Evolutionary conservation across 1,140 invertebrate genomes (phyloP), one percentile per base, ranked within the genome.

Genomic region (Helicoverpa zea): DNA sequence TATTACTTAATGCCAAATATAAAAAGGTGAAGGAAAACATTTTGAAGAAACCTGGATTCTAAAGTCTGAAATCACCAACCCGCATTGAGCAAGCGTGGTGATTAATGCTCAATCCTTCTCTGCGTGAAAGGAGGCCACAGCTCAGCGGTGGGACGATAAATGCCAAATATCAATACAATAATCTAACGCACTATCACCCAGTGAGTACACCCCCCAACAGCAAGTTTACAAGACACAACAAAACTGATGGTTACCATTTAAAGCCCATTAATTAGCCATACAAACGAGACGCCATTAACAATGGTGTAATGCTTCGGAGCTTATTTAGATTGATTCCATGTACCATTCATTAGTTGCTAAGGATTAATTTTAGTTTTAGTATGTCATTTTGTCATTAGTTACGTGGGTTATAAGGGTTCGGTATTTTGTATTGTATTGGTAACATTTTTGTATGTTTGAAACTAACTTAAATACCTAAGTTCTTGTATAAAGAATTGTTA

Each of bases 191-290:
- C 1, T 29, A 12, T 58, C 29, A 73, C 35, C 52, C 29, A 56
- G 56, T 73, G 43, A 35, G 43, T 30, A 73, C 13, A 14, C 72
- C 18, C 70, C 49, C 64, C 43, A 10, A 68, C 54, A 54, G 2
- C 79, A 80, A 84, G 80, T 66, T 66, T 77, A 77, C 75, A 77
- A 77, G 61, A 83, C 51, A 73, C 18, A 73, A 74, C 80, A 72
- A 80, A 83, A 81, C 74, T 81, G 80, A 85, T 84, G 80, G 80
- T 80, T 51, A 63, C 70, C 82, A 82, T 86, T 84, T 82, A 74
- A 78, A 63, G 12, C 9, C 52, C 79, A 85, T 87, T 86, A 84
- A 84, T 87, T 83, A 85, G 54, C 68, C 79, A 77, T 83, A 84
- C 83, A 84, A 87, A 84, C 80, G 80, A 72, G 49, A 70, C 61